phyloP scores from a whole-genome alignment of 1,140 invertebrate species.

The Zelostemma sp. region DNA sequence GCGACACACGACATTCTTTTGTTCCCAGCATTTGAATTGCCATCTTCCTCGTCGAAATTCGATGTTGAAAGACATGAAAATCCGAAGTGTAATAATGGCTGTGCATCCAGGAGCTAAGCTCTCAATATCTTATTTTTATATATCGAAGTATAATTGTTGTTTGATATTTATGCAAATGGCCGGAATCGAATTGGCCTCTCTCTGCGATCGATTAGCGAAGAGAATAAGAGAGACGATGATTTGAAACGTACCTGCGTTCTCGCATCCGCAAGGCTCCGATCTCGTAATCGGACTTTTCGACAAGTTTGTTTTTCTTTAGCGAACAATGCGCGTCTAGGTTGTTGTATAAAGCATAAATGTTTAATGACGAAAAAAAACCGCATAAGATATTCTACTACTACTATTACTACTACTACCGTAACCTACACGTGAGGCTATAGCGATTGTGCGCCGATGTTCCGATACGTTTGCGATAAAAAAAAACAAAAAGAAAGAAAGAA shows the following conservation, averaged over 20 bases:
- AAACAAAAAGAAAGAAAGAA: constrained; percentile 8
- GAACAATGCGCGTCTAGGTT: constrained; percentile 51
- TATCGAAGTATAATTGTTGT: constrained; percentile 64
- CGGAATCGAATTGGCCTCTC: constrained; percentile 58
- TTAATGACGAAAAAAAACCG: constrained; percentile 39
- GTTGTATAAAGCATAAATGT: constrained; percentile 51
- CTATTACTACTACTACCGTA: constrained; percentile 49
- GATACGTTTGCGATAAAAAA: constrained; percentile 12
- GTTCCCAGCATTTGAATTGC: no score
- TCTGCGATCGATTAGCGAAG: constrained; percentile 40
- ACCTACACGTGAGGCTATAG: constrained; percentile 51
- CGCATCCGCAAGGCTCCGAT: constrained; percentile 10
- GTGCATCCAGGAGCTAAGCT: constrained; percentile 68
- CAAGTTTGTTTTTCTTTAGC: constrained; percentile 43
- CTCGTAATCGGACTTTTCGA: constrained; percentile 38
- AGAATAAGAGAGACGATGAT: constrained; percentile 25
- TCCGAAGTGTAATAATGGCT: constrained; percentile 54
- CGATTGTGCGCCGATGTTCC: constrained; percentile 44
- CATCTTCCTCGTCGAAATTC: no score
- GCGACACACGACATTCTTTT: no score
- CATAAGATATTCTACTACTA: constrained; percentile 51
- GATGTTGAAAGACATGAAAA: constrained; percentile 3
- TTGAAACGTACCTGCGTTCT: constrained; percentile 57
- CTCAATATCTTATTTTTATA: constrained; percentile 70
- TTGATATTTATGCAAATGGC: constrained; percentile 68